A percentile compares a stretch with the other conserved stretches of the same genome.
phyloP scores from a whole-genome alignment of 2,888 invertebrate species.

The Eupithecia tripunctaria region DNA sequence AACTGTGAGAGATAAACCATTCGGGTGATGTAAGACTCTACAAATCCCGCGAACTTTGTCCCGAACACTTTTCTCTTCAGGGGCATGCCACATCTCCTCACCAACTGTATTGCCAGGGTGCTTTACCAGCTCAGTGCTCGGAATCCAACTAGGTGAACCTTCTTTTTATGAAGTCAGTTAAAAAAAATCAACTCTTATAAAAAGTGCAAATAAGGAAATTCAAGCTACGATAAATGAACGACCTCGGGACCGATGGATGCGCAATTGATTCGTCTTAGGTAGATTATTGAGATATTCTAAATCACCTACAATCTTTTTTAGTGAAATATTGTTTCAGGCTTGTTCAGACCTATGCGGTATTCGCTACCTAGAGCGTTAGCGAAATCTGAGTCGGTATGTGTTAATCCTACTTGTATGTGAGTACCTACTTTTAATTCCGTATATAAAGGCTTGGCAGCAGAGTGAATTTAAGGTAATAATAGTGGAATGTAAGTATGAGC shows the following conservation, averaged over 20 bases:
- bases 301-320: background rate
- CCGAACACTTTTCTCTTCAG: too few relatives aligned
- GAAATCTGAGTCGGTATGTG: background rate
- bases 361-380: background rate
- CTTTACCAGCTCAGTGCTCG: too few relatives aligned
- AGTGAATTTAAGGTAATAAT: too few relatives aligned
- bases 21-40: too few relatives aligned
- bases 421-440: too few relatives aligned
- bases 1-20: too few relatives aligned
- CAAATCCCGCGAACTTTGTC: too few relatives aligned
- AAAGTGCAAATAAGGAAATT: background rate
- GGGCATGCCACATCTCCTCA: too few relatives aligned
- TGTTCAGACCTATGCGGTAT: background rate
- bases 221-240: background rate
- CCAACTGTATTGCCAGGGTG: too few relatives aligned
- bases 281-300: background rate
- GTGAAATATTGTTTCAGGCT: background rate
- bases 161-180: background rate
- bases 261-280: background rate
- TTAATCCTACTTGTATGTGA: too few relatives aligned
- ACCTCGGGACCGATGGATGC: background rate
- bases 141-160: background rate
- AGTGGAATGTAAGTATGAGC: too few relatives aligned
- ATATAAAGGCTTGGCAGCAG: too few relatives aligned
- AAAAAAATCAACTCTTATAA: background rate